A percentile compares a stretch with the other conserved stretches of the same genome.
phyloP scores from a whole-genome alignment of 2,797 vertebrate genomes.

The Silurus aristotelis region DNA sequence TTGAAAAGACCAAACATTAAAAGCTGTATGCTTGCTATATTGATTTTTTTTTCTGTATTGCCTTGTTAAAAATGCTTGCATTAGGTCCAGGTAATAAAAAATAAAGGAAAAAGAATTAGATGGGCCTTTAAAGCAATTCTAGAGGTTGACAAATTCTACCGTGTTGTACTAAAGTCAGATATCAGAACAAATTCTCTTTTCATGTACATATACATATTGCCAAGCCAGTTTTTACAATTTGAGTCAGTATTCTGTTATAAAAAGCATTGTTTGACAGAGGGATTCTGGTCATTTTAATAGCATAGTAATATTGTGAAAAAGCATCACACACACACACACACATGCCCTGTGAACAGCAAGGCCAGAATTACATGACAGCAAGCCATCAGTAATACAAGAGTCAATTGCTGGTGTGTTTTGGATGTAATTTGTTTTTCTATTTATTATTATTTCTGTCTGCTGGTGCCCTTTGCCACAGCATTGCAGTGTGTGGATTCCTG shows the following conservation, averaged over 20 bases:
- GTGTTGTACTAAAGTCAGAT: too few species aligned
- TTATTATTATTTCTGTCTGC: background rate
- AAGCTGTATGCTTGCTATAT: background rate
- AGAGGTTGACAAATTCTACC: background rate
- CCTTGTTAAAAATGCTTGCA: background rate
- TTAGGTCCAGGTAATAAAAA: background rate
- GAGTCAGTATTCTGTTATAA: background rate
- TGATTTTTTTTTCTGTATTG: conserved; percentile 1
- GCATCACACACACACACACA: background rate
- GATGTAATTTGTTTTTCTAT: background rate
- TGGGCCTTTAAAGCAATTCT: background rate
- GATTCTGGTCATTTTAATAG: background rate
- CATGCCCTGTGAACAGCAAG: background rate
- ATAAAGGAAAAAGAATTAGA: background rate
- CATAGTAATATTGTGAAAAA: background rate
- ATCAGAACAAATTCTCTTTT: background rate
- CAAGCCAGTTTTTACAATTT: background rate
- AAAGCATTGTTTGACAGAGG: background rate
- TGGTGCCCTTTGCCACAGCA: background rate
- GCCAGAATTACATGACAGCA: background rate
- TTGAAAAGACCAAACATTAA: background rate
- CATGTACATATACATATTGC: too few species aligned
- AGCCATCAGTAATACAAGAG: background rate
- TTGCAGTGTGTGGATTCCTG: background rate
- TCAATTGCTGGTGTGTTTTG: background rate